Conservation (phyloP, 2,797 vertebrate genomes). For the Fratercula arctica region DNA sequence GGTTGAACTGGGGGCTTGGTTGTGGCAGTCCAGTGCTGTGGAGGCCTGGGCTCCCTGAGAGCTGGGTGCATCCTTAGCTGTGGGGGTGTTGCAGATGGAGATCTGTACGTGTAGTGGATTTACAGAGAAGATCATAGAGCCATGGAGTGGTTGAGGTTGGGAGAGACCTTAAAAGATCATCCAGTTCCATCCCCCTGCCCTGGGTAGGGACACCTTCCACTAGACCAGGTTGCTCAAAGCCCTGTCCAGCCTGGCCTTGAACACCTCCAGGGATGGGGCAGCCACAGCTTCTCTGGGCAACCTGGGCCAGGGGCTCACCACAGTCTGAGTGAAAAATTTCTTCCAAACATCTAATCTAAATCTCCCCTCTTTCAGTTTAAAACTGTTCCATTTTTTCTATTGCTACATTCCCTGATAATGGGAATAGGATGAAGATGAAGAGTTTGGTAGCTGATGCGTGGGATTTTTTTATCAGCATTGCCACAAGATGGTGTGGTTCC, state of each 20-base stretch:
- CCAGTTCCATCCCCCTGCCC: neutral
- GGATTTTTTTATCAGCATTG: neutral
- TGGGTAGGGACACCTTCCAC: neutral
- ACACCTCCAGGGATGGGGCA: neutral
- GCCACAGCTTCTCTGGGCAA: too few species aligned
- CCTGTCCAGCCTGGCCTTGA: neutral
- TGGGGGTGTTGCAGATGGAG: accelerated
- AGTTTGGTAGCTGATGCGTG: accelerated
- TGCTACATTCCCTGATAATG: neutral
- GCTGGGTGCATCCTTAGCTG: neutral
- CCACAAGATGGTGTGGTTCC: accelerated
- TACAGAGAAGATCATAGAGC: accelerated
- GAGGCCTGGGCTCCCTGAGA: accelerated
- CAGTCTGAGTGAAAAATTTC: neutral
- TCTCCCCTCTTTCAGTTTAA: neutral
- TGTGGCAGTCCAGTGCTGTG: accelerated
- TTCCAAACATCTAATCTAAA: neutral
- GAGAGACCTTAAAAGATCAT: neutral
- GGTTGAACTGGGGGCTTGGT: too few species aligned
- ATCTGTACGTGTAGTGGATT: accelerated
- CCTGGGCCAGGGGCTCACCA: neutral
- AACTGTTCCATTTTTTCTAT: neutral
- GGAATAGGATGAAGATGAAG: neutral
- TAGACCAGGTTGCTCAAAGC: neutral
- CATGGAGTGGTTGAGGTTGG: neutral